A percentile compares a stretch with the other conserved stretches of the same genome.
These are phyloP conservation scores for Paradisaea rubra DNA, from an alignment of 2,113 vertebrate species.

Conservation along the genomic window DNA sequence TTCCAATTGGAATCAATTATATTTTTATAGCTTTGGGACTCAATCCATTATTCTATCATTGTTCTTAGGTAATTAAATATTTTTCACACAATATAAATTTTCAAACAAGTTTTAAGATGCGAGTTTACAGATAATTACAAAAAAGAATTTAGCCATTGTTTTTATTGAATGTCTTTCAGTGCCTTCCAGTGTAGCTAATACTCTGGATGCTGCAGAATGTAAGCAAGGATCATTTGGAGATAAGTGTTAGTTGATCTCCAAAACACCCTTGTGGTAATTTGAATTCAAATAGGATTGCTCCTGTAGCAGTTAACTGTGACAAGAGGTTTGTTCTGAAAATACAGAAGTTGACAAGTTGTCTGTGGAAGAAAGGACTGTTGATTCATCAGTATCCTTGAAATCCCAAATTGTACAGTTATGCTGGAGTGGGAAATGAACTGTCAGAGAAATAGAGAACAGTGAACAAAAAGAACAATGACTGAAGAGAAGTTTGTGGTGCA, in stretches of 20 bases:
- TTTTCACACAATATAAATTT: background rate
- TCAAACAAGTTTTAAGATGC: background rate
- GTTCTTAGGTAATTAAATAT: background rate
- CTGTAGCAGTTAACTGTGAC: background rate
- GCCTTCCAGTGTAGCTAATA: background rate
- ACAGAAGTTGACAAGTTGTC: conserved; percentile 26
- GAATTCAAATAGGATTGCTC: conserved; percentile 24
- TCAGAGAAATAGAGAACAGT: conserved; percentile 21
- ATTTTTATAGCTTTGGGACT: background rate
- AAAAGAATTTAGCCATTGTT: conserved; percentile 19
- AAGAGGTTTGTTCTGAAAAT: conserved; percentile 18
- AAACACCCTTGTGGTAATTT: background rate
- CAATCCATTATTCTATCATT: background rate
- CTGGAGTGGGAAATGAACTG: conserved; percentile 1
- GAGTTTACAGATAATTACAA: background rate
- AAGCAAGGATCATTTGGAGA: conserved; percentile 5
- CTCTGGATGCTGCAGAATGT: conserved; percentile 31
- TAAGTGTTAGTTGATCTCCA: conserved; percentile 7
- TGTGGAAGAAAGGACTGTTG: conserved; percentile 4
- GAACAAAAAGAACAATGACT: conserved; percentile 31
- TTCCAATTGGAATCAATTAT: background rate
- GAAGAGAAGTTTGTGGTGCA: conserved; percentile 10
- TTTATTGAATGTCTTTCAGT: background rate
- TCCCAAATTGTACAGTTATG: conserved; percentile 5
- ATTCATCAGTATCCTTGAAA: conserved; percentile 16